Evolutionary conservation across 2,888 invertebrate genomes (phyloP).

Genomic region (Melanotus villosus): DNA sequence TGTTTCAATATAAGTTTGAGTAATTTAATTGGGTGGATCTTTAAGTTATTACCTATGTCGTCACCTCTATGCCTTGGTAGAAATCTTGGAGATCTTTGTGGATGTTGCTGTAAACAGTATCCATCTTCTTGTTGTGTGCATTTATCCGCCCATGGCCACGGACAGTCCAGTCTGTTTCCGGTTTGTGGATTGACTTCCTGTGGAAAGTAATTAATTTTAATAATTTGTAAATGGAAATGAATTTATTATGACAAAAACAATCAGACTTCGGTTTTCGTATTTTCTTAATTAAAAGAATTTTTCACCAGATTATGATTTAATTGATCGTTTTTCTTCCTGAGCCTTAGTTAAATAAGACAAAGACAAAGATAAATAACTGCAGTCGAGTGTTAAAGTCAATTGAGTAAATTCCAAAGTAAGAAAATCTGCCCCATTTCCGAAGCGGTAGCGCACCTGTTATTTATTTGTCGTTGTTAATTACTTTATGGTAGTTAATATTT

Average conservation of each 20-base stretch:
- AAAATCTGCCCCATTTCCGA: neutral
- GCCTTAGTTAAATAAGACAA: too few species aligned
- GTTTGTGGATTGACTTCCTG: slow-evolving; percentile 76
- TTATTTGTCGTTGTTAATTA: neutral
- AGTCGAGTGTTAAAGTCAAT: too few species aligned
- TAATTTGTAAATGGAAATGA: too few species aligned
- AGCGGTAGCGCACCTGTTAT: neutral
- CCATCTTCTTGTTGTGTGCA: slow-evolving; percentile 65
- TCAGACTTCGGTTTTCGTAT: too few species aligned
- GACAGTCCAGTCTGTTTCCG: slow-evolving; percentile 75
- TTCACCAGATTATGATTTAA: too few species aligned
- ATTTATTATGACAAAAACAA: too few species aligned
- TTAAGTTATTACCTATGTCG: slow-evolving; percentile 60
- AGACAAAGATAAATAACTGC: too few species aligned
- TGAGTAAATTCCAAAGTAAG: too few species aligned
- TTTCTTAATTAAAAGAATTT: too few species aligned
- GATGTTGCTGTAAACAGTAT: slow-evolving; percentile 63
- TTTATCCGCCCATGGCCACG: slow-evolving; percentile 70
- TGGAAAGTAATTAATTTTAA: slow-evolving; percentile 36
- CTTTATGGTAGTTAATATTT: neutral
- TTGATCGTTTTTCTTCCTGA: too few species aligned
- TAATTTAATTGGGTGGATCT: too few species aligned
- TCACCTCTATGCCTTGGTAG: slow-evolving; percentile 62
- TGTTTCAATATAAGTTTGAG: neutral
- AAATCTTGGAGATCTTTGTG: slow-evolving; percentile 70